Evolutionary conservation across 2,888 invertebrate species (phyloP).

Genomic region (Heliconius sara): DNA sequence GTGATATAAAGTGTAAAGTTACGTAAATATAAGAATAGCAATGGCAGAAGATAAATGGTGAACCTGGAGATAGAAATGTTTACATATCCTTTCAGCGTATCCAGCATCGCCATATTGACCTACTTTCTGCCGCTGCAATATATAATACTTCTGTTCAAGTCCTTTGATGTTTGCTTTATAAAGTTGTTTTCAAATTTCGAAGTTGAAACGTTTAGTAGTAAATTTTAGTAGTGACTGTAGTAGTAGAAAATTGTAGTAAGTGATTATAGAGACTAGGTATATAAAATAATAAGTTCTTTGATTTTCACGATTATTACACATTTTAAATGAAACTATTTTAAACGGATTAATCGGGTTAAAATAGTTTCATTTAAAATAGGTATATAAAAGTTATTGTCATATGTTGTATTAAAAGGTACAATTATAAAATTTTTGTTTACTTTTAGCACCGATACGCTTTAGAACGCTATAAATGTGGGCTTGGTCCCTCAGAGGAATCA

Average conservation of each 20-base stretch:
- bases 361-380: no score
- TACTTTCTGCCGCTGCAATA: background rate
- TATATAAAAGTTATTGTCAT: no score
- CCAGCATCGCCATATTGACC: constrained; percentile 22
- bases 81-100: background rate
- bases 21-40: background rate
- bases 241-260: background rate
- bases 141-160: constrained; percentile 10
- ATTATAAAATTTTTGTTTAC: background rate
- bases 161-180: constrained; percentile 7
- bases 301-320: no score
- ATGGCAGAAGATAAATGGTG: background rate
- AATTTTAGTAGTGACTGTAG: background rate
- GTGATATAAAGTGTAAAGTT: background rate
- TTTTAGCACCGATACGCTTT: no score
- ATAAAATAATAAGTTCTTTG: no score
- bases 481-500: no score
- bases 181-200: background rate
- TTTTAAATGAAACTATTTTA: no score
- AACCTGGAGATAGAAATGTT: constrained; percentile 4
- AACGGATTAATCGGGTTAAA: no score
- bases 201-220: background rate
- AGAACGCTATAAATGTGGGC: no score
- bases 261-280: background rate
- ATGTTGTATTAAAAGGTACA: no score